Percentiles rank a stretch among this genome's conserved stretches.
These are phyloP conservation scores for Willowsia nigromaculata DNA, from an alignment of 2,888 invertebrate genomes.

Conservation along the genomic window DNA sequence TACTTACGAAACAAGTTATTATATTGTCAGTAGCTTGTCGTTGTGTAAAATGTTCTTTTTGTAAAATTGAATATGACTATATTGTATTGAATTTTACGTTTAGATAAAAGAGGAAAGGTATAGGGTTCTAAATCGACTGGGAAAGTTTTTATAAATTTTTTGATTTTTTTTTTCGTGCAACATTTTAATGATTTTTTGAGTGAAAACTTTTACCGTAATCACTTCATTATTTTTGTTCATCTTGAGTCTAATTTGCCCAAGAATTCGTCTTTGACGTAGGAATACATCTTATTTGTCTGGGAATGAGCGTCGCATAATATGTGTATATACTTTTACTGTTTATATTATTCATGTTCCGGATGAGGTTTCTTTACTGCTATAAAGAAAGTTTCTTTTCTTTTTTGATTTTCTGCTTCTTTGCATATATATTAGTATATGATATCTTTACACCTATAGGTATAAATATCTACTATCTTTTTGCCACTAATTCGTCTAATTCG, in stretches of 20 bases:
- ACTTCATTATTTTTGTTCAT: conserved; percentile 5
- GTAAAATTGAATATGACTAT: too few relatives aligned
- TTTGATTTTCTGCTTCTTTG: neutral
- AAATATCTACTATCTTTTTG: neutral
- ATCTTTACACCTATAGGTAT: neutral
- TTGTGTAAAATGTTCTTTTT: too few relatives aligned
- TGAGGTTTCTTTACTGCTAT: neutral
- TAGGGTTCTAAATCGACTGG: neutral
- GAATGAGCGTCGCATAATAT: conserved; percentile 6
- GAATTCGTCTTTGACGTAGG: neutral
- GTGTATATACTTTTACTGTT: neutral
- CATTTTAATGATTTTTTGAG: neutral
- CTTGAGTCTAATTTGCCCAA: conserved; percentile 8
- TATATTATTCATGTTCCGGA: neutral
- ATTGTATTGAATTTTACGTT: too few relatives aligned
- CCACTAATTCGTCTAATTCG: conserved; percentile 4
- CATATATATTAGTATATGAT: neutral
- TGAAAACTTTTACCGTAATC: neutral
- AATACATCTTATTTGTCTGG: neutral
- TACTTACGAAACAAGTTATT: neutral
- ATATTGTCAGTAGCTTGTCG: too few relatives aligned
- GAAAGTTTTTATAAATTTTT: neutral
- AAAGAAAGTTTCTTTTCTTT: neutral
- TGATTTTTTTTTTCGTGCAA: neutral
- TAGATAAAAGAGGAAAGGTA: neutral